Conservation (phyloP, 2,888 invertebrate genomes). For the Ganaspis brasiliensis region DNA sequence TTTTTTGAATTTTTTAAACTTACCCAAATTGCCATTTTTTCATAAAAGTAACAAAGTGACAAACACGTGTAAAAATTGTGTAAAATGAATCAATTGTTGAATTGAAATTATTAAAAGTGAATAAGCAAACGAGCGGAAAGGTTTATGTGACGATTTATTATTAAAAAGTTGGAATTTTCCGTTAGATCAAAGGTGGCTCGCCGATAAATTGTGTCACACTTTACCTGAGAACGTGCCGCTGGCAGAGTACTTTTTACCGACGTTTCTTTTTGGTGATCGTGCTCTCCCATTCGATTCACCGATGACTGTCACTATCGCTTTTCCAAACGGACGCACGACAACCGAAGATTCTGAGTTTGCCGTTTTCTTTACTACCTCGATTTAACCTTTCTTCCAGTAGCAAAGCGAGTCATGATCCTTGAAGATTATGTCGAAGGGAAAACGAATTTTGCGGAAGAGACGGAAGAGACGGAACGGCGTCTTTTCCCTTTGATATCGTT, state of each 20-base stretch:
- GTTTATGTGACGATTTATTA: background rate
- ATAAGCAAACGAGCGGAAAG: background rate
- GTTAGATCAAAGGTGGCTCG: background rate
- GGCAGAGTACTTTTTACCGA: constrained; percentile 36
- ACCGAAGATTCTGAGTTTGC: constrained; percentile 28
- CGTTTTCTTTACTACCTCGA: constrained; percentile 29
- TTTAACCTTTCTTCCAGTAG: constrained; percentile 30
- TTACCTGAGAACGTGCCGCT: constrained; percentile 25
- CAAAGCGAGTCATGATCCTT: constrained; percentile 23
- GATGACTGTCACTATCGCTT: constrained; percentile 61
- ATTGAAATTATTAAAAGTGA: background rate
- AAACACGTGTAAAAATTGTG: no score
- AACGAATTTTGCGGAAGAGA: constrained; percentile 47
- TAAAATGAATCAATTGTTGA: no score
- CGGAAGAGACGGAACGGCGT: constrained; percentile 24
- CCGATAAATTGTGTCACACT: constrained; percentile 17
- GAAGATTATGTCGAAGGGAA: constrained; percentile 53
- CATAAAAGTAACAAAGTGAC: no score
- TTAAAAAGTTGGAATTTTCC: constrained; percentile 11
- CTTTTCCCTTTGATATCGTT: constrained; percentile 53
- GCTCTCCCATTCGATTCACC: constrained; percentile 45
- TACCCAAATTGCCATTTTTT: no score
- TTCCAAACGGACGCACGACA: constrained; percentile 40
- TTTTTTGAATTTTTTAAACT: no score
- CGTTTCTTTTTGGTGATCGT: constrained; percentile 44